These are phyloP conservation scores for Keiferia lycopersicella DNA, from an alignment of 2,888 invertebrate species.

Conservation along the genomic window DNA sequence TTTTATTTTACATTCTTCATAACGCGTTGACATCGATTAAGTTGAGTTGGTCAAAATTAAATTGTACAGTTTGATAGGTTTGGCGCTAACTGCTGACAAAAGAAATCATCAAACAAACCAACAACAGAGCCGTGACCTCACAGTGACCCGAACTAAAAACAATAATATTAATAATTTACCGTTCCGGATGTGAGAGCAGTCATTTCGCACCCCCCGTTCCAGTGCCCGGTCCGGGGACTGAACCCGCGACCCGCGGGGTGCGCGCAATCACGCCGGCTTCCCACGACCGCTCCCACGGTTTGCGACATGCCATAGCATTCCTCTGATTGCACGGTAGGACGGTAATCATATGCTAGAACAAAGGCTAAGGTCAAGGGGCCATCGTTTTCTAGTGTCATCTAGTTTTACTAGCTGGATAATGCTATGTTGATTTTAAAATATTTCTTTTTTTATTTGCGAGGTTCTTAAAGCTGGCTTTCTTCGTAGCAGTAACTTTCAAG, in stretches of 20 bases:
- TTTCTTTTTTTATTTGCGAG: no score
- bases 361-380: conserved; percentile 19
- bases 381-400: not conserved
- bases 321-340: conserved; percentile 57
- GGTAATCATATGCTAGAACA: conserved; percentile 49
- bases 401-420: not conserved
- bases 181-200: conserved; percentile 65
- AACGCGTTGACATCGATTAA: no score
- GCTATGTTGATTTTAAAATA: not conserved
- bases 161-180: conserved; percentile 50
- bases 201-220: conserved; percentile 76
- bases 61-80: no score
- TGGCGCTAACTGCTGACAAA: not conserved
- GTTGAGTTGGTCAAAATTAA: no score
- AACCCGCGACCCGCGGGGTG: conserved; percentile 61
- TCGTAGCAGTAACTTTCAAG: no score
- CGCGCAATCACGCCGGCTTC: conserved; percentile 64
- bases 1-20: no score
- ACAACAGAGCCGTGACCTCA: not conserved
- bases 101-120: not conserved
- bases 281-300: conserved; percentile 75
- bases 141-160: conserved; percentile 19
- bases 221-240: conserved; percentile 58
- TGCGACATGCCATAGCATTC: conserved; percentile 56
- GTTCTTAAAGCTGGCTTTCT: no score